Conservation (phyloP, 2,113 vertebrate genomes). For the Ctenodactylus gundi region DNA sequence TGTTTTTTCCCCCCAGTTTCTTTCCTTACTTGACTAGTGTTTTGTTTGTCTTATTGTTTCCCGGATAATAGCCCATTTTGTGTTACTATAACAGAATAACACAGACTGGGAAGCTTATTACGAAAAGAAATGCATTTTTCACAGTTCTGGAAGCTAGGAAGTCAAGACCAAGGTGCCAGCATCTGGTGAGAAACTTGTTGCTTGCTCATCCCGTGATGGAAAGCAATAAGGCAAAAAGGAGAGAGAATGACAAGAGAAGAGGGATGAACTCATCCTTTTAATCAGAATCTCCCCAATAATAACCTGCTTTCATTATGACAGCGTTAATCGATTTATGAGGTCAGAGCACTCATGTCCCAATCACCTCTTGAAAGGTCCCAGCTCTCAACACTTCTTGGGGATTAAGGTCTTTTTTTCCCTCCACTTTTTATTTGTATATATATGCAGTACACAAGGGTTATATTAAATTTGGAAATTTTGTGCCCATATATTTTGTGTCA, state of each 20-base stretch:
- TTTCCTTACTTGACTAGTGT: not conserved
- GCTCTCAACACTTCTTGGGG: too few species aligned
- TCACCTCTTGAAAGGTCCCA: not conserved
- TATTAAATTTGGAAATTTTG: too few species aligned
- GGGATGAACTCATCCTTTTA: too few species aligned
- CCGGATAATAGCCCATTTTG: not conserved
- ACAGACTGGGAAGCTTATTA: not conserved
- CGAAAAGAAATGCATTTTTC: not conserved
- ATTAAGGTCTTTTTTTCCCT: too few species aligned
- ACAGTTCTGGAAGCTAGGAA: not conserved
- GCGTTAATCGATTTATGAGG: not conserved
- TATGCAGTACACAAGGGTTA: too few species aligned
- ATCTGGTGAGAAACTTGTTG: not conserved
- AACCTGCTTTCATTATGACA: not conserved
- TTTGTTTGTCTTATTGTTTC: not conserved
- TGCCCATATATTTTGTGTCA: too few species aligned
- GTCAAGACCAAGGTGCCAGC: not conserved
- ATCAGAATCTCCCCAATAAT: not conserved
- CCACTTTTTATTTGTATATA: too few species aligned
- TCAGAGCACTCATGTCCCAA: not conserved
- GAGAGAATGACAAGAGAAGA: not conserved
- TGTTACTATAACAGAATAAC: not conserved
- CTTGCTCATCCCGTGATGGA: too few species aligned
- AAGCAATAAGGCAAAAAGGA: not conserved
- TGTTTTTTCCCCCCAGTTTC: not conserved